Evolutionary conservation across 2,888 invertebrate genomes (phyloP).

Genomic region (Phasia obesa): DNA sequence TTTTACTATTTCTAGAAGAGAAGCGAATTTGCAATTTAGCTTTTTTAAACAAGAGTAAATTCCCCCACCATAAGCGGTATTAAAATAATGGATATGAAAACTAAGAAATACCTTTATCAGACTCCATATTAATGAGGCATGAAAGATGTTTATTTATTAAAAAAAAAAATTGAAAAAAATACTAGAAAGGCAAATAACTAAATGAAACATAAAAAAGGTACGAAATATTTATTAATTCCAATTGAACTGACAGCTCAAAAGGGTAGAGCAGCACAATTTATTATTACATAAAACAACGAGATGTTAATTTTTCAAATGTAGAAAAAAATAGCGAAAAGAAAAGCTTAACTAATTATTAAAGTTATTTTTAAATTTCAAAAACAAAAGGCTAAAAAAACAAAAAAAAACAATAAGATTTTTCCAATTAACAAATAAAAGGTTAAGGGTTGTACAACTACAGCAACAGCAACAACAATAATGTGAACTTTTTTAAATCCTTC

Average conservation of each 20-base stretch:
- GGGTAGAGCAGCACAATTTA: slow-evolving; percentile 5
- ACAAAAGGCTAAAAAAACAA: slow-evolving; percentile 6
- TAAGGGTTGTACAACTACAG: slow-evolving; percentile 46
- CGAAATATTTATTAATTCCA: slow-evolving; percentile 21
- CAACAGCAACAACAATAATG: slow-evolving; percentile 16
- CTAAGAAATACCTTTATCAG: neutral
- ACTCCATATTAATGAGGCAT: slow-evolving; percentile 15
- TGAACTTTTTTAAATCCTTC: slow-evolving; percentile 33
- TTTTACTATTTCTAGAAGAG: too few relatives aligned
- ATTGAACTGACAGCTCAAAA: slow-evolving; percentile 43
- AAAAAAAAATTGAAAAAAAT: neutral
- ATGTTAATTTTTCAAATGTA: slow-evolving; percentile 21
- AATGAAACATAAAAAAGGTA: slow-evolving; percentile 2
- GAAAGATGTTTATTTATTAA: slow-evolving; percentile 2
- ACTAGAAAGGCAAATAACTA: neutral
- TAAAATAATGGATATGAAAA: neutral
- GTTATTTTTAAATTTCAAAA: slow-evolving; percentile 44
- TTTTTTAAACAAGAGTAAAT: too few relatives aligned
- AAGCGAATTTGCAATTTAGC: too few relatives aligned
- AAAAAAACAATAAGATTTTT: slow-evolving; percentile 35
- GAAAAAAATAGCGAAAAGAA: neutral
- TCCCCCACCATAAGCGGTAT: too few relatives aligned
- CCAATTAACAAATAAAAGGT: slow-evolving; percentile 63
- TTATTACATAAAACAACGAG: slow-evolving; percentile 15
- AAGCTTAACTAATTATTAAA: slow-evolving; percentile 56